Percentiles rank a stretch among this genome's conserved stretches.
Conservation (phyloP, 2,113 vertebrate genomes). For the Geothlypis trichas region DNA sequence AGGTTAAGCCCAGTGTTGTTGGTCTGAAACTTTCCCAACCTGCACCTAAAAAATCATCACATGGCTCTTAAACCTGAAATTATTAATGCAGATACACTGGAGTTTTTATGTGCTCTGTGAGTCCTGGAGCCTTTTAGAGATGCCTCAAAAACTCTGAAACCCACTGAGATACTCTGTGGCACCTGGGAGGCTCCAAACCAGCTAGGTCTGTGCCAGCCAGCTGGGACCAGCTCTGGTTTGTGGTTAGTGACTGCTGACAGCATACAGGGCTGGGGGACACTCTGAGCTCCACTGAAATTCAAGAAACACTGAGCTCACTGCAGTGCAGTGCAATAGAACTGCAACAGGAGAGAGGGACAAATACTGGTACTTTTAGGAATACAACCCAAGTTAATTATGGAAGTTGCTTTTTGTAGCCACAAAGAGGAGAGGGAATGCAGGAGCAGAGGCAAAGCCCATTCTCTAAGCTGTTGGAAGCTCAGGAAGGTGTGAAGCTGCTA, state of each 20-base stretch:
- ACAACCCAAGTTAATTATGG: neutral
- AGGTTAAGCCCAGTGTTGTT: neutral
- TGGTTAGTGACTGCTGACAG: neutral
- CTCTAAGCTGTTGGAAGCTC: neutral
- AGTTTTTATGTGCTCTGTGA: neutral
- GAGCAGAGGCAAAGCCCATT: neutral
- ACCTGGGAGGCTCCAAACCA: neutral
- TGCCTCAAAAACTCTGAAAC: neutral
- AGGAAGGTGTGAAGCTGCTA: neutral
- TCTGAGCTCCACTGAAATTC: neutral
- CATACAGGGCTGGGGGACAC: rapidly evolving
- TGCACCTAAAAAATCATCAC: neutral
- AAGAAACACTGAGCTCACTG: neutral
- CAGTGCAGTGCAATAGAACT: neutral
- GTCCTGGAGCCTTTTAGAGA: neutral
- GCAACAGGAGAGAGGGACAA: neutral
- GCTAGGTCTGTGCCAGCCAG: neutral
- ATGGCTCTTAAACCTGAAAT: neutral
- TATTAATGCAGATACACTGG: neutral
- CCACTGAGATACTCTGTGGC: neutral
- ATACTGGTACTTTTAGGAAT: neutral
- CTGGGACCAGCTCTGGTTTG: neutral
- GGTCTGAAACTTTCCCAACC: neutral
- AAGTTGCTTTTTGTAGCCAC: neutral
- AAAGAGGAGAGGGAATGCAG: neutral